Evolutionary conservation across 30 jellyfish, hydroid and myxozoan species (phyloP).

Genomic region (Haliclystus octoradiatus): DNA sequence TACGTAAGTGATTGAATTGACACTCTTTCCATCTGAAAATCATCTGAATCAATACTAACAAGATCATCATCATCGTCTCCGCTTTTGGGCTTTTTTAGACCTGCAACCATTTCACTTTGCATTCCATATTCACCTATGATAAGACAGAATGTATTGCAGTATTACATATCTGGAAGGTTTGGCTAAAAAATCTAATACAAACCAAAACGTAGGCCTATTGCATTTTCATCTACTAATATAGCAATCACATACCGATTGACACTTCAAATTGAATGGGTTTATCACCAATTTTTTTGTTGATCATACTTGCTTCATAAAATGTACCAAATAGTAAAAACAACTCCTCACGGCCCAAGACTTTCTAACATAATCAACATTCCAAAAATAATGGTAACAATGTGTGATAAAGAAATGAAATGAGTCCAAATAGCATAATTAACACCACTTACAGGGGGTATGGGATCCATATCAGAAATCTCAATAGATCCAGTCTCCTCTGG

Average conservation of each 20-base stretch:
- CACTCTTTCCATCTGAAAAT: constrained; percentile 27
- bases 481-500: constrained; percentile 78
- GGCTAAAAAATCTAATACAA: too few relatives aligned
- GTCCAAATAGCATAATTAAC: background rate
- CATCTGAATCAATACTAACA: constrained; percentile 36
- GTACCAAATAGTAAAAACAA: constrained; percentile 53
- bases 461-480: constrained; percentile 36
- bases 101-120: constrained; percentile 30
- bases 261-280: constrained; percentile 73
- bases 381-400: background rate
- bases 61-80: constrained; percentile 17
- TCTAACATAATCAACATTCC: constrained; percentile 23
- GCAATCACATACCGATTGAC: constrained; percentile 79
- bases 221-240: too few relatives aligned
- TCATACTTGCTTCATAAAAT: constrained; percentile 88
- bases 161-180: too few relatives aligned
- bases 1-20: constrained; percentile 47
- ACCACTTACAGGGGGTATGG: constrained; percentile 38
- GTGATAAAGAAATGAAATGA: background rate
- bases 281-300: constrained; percentile 75
- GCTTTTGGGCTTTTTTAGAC: constrained; percentile 6
- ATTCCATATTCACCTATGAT: constrained; percentile 79
- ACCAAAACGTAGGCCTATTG: too few relatives aligned
- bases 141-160: too few relatives aligned
- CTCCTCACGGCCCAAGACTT: constrained; percentile 31